Conservation (phyloP, 2,113 vertebrate species). For the Sapajus apella region DNA sequence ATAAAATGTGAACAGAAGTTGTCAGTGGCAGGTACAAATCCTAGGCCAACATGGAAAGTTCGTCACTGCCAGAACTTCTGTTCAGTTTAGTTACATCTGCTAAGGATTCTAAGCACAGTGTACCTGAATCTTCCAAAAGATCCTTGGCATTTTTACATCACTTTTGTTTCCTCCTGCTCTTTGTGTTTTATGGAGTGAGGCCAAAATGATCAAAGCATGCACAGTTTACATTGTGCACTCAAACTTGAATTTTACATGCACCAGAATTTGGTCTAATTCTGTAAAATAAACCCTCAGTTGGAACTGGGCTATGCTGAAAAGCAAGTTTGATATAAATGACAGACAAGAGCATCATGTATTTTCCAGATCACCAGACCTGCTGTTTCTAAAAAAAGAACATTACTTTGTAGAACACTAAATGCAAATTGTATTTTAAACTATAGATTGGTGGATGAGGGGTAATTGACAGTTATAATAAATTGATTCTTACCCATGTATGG, state of each 20-base stretch:
- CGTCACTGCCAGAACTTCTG: conserved; percentile 15
- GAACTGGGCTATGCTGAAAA: neutral
- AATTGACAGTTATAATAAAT: conserved; percentile 12
- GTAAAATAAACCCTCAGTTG: neutral
- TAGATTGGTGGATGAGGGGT: neutral
- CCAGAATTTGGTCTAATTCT: conserved; percentile 39
- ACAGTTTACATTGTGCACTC: neutral
- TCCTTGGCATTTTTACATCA: neutral
- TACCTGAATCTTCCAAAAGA: neutral
- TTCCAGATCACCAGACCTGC: neutral
- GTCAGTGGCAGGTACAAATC: conserved; percentile 28
- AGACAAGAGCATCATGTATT: neutral
- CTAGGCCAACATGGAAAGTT: neutral
- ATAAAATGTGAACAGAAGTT: conserved; percentile 53
- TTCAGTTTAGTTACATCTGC: conserved; percentile 32
- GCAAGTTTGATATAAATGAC: neutral
- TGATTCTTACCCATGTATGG: neutral
- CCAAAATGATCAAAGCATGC: neutral
- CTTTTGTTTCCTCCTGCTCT: neutral
- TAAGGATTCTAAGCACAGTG: neutral
- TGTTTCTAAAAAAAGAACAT: neutral
- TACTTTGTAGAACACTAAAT: neutral
- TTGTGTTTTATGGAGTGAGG: neutral
- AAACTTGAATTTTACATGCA: conserved; percentile 6
- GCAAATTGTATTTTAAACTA: neutral